A percentile compares a stretch with the other conserved stretches of the same genome.
Evolutionary conservation across 2,888 invertebrate species (phyloP).

Genomic region (Cantharis rufa): DNA sequence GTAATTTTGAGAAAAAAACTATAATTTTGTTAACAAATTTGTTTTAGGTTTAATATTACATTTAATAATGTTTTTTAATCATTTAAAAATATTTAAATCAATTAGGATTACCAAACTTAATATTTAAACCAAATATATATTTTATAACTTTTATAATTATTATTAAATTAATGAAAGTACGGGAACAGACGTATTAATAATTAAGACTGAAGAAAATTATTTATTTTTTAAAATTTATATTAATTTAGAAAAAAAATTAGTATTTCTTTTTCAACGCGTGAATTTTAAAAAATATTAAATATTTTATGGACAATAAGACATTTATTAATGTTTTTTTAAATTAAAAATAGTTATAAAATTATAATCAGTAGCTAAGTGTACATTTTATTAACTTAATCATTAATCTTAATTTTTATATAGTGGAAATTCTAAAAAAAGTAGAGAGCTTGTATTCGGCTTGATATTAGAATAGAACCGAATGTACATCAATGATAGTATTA

Average conservation of each 20-base stretch:
- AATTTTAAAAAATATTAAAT: not conserved
- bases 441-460: not conserved
- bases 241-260: not conserved
- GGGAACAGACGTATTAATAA: not conserved
- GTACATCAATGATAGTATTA: not conserved
- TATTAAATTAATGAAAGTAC: not conserved
- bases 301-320: not conserved
- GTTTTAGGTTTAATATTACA: too few relatives aligned
- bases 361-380: not conserved
- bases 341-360: not conserved
- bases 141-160: not conserved
- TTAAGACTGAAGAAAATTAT: not conserved
- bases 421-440: not conserved
- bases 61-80: not conserved
- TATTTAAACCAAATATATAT: not conserved
- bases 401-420: not conserved
- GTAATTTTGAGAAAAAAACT: too few relatives aligned
- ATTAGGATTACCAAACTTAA: not conserved
- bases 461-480: not conserved
- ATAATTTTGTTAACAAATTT: too few relatives aligned
- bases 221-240: not conserved
- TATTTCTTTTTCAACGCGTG: not conserved
- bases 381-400: not conserved
- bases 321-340: not conserved
- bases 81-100: not conserved